phyloP scores from a whole-genome alignment of 2,113 vertebrate species.

The Orycteropus afer region DNA sequence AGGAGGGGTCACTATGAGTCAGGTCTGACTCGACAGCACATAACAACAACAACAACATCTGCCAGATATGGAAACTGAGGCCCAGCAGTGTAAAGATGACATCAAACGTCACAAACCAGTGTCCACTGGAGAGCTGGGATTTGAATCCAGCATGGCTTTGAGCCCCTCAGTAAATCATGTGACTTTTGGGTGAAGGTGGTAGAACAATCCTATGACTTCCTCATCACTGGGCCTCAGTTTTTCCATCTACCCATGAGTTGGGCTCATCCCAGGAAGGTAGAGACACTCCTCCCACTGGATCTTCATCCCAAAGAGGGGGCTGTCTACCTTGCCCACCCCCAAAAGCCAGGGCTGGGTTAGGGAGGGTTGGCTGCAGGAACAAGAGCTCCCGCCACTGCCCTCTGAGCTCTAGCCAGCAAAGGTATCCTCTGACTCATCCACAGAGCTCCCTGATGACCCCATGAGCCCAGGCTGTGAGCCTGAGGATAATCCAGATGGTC shows the following conservation, averaged over 20 bases:
- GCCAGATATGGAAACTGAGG: background rate
- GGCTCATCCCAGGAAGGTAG: background rate
- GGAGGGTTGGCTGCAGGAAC: background rate
- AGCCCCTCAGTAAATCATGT: background rate
- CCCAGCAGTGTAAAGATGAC: background rate
- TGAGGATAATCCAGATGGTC: accelerated
- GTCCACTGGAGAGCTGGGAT: background rate
- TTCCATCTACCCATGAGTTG: background rate
- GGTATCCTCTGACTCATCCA: accelerated
- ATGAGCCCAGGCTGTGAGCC: accelerated
- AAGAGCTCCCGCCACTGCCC: background rate
- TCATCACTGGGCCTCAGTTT: background rate
- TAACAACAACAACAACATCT: no score
- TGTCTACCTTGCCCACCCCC: background rate
- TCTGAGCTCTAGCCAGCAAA: background rate
- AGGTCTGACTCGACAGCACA: no score
- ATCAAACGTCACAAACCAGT: accelerated
- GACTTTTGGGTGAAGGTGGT: background rate
- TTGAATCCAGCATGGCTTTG: background rate
- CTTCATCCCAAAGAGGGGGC: background rate
- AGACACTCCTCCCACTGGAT: background rate
- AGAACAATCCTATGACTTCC: background rate
- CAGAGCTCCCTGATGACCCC: background rate
- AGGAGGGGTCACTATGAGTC: no score
- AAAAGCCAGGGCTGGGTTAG: background rate